Conservation (phyloP, 2,113 vertebrate genomes). For the Alligator mississippiensis region DNA sequence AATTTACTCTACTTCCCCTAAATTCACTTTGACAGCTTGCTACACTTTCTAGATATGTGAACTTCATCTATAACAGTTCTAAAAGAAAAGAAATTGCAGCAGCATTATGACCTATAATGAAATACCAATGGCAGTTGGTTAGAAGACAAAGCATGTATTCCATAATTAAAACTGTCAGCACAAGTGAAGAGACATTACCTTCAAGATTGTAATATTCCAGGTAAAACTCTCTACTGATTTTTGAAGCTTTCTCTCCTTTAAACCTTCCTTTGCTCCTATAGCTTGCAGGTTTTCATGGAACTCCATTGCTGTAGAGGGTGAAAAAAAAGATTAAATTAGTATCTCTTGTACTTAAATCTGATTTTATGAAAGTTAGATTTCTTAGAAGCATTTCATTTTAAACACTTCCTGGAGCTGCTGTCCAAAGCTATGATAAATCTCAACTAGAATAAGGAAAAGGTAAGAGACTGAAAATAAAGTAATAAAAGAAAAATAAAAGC, state of each 20-base stretch:
- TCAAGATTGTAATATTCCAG: conserved; percentile 98
- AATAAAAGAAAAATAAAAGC: not conserved
- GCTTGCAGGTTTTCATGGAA: conserved; percentile 94
- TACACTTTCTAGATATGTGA: not conserved
- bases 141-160: conserved; percentile 1
- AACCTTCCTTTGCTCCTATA: conserved; percentile 91
- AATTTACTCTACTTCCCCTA: not conserved
- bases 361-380: not conserved
- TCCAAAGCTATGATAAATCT: not conserved
- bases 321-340: not conserved
- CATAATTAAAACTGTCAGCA: not conserved
- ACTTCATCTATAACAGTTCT: not conserved
- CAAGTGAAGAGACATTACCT: conserved; percentile 80
- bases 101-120: not conserved
- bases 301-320: conserved; percentile 88
- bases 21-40: not conserved
- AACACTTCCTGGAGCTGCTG: not conserved
- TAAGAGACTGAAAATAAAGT: not conserved
- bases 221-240: conserved; percentile 98
- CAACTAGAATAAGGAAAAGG: conserved; percentile 16
- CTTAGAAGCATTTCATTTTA: not conserved
- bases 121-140: not conserved
- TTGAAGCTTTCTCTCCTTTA: conserved; percentile 94
- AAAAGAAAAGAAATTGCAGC: not conserved
- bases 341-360: not conserved